Evolutionary conservation across 2,888 invertebrate species (phyloP), one percentile per base, ranked within the genome.

Genomic region (Anorthoa munda): DNA sequence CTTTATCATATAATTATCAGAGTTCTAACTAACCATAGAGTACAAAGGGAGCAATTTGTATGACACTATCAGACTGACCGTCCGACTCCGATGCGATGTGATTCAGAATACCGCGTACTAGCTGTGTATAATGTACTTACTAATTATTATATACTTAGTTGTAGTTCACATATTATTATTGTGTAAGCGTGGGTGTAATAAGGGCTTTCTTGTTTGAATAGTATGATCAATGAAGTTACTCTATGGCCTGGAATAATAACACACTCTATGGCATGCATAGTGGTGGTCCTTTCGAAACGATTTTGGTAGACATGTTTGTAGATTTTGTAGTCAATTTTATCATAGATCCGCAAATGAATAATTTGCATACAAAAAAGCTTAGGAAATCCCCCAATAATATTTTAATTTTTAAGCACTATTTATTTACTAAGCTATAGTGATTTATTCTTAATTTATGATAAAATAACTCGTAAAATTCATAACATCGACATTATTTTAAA

Each of bases 1-100:
- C 77, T 88, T 90, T 93, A 93, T 92, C 90, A 87, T 88, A 90
- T n/a, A 89, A 86, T 90, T 80, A 92, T 92, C 91, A 86, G 78
- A 85, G 75, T 90, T 88, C 85, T 85, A 84, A 82, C 81, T 85
- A 92, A 90, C 86, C 87, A 63, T 72, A 64, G 53, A 88, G 90
- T 31, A 69, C 82, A 84, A 69, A 72, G 82, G 50, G 48, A 81
- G 63, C 84, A 84, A 84, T 69, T 81, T 77, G 82, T 84, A 12
- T 66, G 76, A 59, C 66, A 59, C 50, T 81, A 84, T 82, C 82
- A 72, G 31, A 64, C 81, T 17, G 21, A 45, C 39, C 48, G 61
- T 13, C 48, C 48, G 45, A 53, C 23, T 13, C 48, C 48, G 39
- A 39, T 56, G 58, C 18, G 17, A 65, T 83, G 64, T 81, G 58